Base-by-base conservation (phyloP, 2,113 vertebrate genomes). In the Pseudopodoces humilis region DNA sequence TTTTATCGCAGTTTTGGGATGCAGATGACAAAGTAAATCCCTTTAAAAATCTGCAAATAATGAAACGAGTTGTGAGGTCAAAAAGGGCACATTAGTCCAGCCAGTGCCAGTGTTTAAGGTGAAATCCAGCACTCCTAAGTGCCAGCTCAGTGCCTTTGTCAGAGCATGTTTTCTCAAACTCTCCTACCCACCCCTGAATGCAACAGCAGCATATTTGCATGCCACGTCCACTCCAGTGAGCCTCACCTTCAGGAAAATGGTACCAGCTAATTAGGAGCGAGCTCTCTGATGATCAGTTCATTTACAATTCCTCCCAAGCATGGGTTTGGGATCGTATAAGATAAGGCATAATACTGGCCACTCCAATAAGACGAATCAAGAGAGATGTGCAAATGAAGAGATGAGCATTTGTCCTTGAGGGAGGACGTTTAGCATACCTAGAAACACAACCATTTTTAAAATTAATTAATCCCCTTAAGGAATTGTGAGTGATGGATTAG, bases 391-490 rank as follows among this genome's bases (percentile, higher is more conserved):
- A 91, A 95, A 91, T 21, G 44, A 69, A 92, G 76, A 91, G 94
- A 94, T 50, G 77, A 96, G 81, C 83, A 82, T 91, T 97, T 96
- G 94, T 92, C 96, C 96, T 97, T 97, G 95, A 97, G 89, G 86
- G 81, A 96, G 93, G 94, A 92, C 87, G 0, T 79, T 94, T 92
- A 97, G 84, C 89, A 96, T 92, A 97, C 77, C 81, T 94, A 94
- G 94, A 95, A 97, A 96, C 91, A 95, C 77, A 96, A 95, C 91
- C 86, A 94, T 96, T 96, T 97, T 95, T 95, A 65, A 96, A 96
- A 96, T 97, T 96, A 97, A 95, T 97, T 97, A 95, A 96, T 96
- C 91, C 94, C 95, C 94, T 97, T 94, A 97, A 95, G 95, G 95
- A 96, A 92, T 17, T 84, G 89, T 95, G 95, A 97, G 96, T 97